A percentile compares a stretch with the other conserved stretches of the same genome.
These are phyloP conservation scores for Tetranychus urticae DNA, from an alignment of 1,140 invertebrate species.

Conservation along the genomic window DNA sequence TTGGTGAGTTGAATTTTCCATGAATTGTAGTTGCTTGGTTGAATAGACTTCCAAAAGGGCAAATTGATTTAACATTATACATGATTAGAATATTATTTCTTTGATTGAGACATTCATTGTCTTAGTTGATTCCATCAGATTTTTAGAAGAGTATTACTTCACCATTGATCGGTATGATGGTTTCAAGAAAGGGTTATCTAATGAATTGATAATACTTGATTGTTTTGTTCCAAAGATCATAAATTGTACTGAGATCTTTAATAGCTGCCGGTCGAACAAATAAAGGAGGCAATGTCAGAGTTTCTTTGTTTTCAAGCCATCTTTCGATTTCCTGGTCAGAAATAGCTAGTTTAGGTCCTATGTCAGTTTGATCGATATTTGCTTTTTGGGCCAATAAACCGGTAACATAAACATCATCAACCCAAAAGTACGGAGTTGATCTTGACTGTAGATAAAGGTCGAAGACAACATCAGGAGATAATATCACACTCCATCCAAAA, in stretches of 20 bases:
- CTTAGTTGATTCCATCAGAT: too few species aligned
- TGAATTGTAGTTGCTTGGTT: too few species aligned
- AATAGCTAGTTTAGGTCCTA: slow-evolving; percentile 19
- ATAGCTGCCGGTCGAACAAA: slow-evolving; percentile 13
- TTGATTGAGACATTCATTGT: too few species aligned
- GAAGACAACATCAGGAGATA: slow-evolving; percentile 19
- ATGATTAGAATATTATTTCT: too few species aligned
- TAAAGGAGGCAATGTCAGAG: slow-evolving; percentile 9
- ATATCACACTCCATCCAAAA: slow-evolving; percentile 21
- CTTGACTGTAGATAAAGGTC: slow-evolving; percentile 15
- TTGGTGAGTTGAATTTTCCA: too few species aligned
- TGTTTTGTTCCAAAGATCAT: slow-evolving; percentile 15
- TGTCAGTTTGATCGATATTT: slow-evolving; percentile 30
- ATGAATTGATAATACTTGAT: too few species aligned
- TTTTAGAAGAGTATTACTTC: too few species aligned
- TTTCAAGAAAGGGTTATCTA: too few species aligned
- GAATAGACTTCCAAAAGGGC: too few species aligned
- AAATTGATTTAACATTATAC: too few species aligned
- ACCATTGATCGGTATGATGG: too few species aligned
- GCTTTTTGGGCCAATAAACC: slow-evolving; percentile 38
- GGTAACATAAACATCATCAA: slow-evolving; percentile 56
- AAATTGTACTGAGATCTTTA: slow-evolving; percentile 7
- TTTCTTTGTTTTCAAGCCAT: slow-evolving; percentile 9
- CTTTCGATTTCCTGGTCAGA: slow-evolving; percentile 6
- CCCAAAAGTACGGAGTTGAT: slow-evolving; percentile 42